Conservation (phyloP, 1,140 invertebrate species). For the Drosophila albomicans region DNA sequence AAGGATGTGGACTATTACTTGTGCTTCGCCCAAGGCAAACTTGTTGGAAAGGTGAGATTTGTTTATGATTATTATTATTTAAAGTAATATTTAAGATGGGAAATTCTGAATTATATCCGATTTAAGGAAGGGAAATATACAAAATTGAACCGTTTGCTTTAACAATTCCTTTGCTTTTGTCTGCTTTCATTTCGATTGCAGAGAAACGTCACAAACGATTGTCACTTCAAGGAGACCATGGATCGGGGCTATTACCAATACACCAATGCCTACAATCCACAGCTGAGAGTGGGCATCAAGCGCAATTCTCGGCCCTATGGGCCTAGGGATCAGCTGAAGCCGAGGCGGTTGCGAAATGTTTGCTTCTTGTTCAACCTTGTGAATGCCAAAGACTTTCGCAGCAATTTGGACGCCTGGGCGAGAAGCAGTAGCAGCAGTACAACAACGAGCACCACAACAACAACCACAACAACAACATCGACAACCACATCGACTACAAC, state of each 20-base stretch:
- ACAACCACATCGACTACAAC: conserved; percentile 51
- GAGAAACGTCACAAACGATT: conserved; percentile 78
- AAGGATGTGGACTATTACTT: conserved; percentile 74
- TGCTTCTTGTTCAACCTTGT: conserved; percentile 60
- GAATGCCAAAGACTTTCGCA: conserved; percentile 52
- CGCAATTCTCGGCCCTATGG: conserved; percentile 71
- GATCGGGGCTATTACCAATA: conserved; percentile 66
- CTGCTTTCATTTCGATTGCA: conserved; percentile 28
- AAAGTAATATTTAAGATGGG: background rate
- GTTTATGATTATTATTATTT: background rate
- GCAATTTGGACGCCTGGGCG: conserved; percentile 10
- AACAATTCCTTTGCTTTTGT: background rate
- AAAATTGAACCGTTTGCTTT: background rate
- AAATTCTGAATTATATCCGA: too few relatives aligned
- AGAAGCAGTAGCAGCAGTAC: conserved; percentile 40
- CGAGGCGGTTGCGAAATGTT: conserved; percentile 49
- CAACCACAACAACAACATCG: conserved; percentile 42
- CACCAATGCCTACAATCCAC: conserved; percentile 63
- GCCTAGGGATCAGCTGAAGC: conserved; percentile 48
- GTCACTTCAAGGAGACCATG: conserved; percentile 74
- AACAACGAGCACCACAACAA: conserved; percentile 40
- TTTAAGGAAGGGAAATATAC: too few relatives aligned
- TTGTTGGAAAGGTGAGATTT: conserved; percentile 79
- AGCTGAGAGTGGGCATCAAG: conserved; percentile 70
- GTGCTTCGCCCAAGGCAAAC: conserved; percentile 72